phyloP scores from a whole-genome alignment of 1,140 invertebrate genomes.

The Antheraea mylitta region DNA sequence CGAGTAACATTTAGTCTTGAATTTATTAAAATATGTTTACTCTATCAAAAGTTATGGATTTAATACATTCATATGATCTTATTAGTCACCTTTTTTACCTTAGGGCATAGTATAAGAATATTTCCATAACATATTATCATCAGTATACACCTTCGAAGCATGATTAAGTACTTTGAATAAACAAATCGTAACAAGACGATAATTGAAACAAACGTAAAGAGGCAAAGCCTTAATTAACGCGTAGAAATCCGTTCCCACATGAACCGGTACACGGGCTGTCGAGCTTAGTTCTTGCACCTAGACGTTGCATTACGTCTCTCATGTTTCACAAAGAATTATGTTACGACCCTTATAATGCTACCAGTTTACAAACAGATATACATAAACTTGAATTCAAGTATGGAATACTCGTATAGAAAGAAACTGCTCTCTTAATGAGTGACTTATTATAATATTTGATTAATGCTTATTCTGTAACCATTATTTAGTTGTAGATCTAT shows the following conservation, averaged over 20 bases:
- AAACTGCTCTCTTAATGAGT: no score
- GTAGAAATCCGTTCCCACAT: constrained; percentile 21
- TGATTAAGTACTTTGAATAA: not conserved
- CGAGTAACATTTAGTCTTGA: no score
- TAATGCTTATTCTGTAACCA: no score
- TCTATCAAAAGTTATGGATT: no score
- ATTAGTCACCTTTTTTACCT: no score
- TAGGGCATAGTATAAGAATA: no score
- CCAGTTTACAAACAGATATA: not conserved
- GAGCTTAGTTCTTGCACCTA: constrained; percentile 16
- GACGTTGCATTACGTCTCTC: constrained; percentile 11
- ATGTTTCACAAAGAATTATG: constrained; percentile 19
- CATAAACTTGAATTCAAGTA: no score
- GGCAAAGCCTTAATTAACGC: constrained; percentile 21
- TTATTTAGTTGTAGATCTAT: no score
- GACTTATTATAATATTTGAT: no score
- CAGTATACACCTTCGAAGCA: not conserved
- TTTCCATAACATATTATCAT: not conserved
- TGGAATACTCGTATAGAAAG: no score
- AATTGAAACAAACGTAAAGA: constrained; percentile 13
- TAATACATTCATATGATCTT: no score
- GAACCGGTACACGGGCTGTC: constrained; percentile 12
- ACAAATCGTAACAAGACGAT: not conserved
- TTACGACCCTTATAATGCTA: not conserved
- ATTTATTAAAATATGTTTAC: no score